Percentiles rank a stretch among this genome's conserved stretches.
phyloP scores from a whole-genome alignment of 1,140 invertebrate species.

The Drosophila tropicalis region DNA sequence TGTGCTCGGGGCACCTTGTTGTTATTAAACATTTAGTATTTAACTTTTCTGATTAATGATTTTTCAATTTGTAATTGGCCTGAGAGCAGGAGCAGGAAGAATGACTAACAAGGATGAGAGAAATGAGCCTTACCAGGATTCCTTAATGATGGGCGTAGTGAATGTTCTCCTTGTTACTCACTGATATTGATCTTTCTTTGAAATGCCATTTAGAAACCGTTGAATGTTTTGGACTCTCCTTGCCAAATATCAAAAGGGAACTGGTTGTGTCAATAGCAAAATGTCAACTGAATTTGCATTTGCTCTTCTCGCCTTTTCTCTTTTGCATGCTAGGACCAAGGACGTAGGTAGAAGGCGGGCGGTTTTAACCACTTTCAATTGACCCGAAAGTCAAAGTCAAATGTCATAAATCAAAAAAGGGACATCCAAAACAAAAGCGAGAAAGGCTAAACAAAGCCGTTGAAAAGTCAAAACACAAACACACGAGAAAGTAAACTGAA shows the following conservation, averaged over 20 bases:
- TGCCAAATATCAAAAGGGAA: slow-evolving; percentile 10
- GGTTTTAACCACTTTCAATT: slow-evolving; percentile 26
- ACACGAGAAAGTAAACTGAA: slow-evolving; percentile 50
- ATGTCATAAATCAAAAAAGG: slow-evolving; percentile 64
- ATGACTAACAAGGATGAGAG: too few relatives aligned
- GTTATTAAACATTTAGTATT: slow-evolving; percentile 66
- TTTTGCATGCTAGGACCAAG: slow-evolving; percentile 22
- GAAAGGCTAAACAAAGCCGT: slow-evolving; percentile 26
- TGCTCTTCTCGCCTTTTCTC: slow-evolving; percentile 20
- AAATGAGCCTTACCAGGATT: not conserved
- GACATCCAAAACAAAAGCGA: slow-evolving; percentile 46
- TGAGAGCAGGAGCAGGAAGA: not conserved
- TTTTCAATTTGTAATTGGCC: slow-evolving; percentile 49
- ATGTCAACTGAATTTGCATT: slow-evolving; percentile 57
- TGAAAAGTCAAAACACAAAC: slow-evolving; percentile 67
- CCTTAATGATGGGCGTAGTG: not conserved
- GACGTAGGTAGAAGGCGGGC: slow-evolving; percentile 16
- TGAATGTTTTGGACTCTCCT: too few relatives aligned
- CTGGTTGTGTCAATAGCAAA: slow-evolving; percentile 53
- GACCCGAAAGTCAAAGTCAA: slow-evolving; percentile 47
- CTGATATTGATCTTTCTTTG: too few relatives aligned
- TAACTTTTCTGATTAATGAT: slow-evolving; percentile 66
- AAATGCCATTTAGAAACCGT: too few relatives aligned
- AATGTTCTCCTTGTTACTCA: too few relatives aligned
- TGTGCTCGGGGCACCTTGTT: slow-evolving; percentile 49